These are phyloP conservation scores for Cettia cetti DNA, from an alignment of 2,113 vertebrate genomes.

Conservation along the genomic window DNA sequence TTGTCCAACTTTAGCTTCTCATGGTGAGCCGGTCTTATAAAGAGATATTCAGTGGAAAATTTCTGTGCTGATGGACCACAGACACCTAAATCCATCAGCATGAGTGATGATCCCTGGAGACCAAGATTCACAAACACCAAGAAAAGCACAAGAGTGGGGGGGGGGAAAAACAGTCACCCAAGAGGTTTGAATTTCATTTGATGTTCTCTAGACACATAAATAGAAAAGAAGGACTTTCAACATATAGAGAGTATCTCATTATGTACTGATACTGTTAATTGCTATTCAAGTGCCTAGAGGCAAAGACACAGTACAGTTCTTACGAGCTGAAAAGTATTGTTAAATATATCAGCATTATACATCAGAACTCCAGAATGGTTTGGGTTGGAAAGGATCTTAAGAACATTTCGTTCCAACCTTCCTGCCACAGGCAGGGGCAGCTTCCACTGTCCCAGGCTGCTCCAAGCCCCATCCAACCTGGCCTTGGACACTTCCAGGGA, in stretches of 20 bases:
- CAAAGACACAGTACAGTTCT: background rate
- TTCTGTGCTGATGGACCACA: background rate
- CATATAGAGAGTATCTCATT: background rate
- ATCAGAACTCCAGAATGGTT: background rate
- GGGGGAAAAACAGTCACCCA: background rate
- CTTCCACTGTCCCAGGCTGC: accelerated
- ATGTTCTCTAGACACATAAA: background rate
- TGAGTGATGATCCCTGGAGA: background rate
- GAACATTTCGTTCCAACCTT: background rate
- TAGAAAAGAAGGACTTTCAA: background rate
- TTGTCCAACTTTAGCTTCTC: background rate
- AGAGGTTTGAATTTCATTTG: background rate
- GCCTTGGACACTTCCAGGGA: background rate
- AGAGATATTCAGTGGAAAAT: background rate
- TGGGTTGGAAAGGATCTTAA: background rate
- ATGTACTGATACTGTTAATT: constrained; percentile 3
- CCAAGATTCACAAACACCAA: background rate
- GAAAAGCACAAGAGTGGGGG: background rate
- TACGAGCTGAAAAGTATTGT: background rate
- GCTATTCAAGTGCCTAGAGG: background rate
- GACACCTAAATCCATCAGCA: background rate
- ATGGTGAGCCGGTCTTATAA: background rate
- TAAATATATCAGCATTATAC: background rate
- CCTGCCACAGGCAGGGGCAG: background rate
- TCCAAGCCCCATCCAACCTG: accelerated